Percentiles rank a stretch among this genome's conserved stretches.
Evolutionary conservation across 2,888 invertebrate species (phyloP).

Genomic region (Cataglyphis rosenhaueri): DNA sequence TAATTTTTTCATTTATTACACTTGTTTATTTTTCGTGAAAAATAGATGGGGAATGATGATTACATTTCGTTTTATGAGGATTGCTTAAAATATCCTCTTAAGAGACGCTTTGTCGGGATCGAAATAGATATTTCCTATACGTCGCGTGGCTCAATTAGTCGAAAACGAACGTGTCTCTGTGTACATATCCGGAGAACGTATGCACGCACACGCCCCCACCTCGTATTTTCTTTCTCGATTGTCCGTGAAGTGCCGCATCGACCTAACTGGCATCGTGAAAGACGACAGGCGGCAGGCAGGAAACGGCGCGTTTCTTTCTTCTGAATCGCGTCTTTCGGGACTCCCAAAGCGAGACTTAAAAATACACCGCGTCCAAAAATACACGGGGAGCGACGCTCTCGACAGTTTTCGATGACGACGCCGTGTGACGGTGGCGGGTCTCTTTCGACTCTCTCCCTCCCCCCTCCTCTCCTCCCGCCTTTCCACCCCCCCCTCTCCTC

Average conservation of each 20-base stretch:
- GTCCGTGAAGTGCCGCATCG: constrained; percentile 57
- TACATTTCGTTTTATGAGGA: background rate
- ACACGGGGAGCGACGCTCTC: constrained; percentile 43
- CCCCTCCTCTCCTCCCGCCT: too few species aligned
- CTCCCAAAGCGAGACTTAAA: constrained; percentile 78
- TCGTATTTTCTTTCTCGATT: constrained; percentile 63
- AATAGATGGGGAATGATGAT: background rate
- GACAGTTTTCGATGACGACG: constrained; percentile 54
- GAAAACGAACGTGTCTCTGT: constrained; percentile 34
- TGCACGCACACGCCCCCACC: background rate
- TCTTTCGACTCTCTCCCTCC: background rate
- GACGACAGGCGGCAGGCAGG: constrained; percentile 50
- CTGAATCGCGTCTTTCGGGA: constrained; percentile 68
- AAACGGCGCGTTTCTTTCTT: constrained; percentile 66
- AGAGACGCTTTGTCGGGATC: constrained; percentile 3
- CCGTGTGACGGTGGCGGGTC: constrained; percentile 40
- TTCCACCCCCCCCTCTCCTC: too few species aligned
- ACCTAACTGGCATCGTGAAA: constrained; percentile 34
- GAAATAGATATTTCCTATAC: constrained; percentile 17
- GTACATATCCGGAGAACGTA: constrained; percentile 2
- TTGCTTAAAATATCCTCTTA: constrained; percentile 14
- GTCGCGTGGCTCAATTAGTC: constrained; percentile 65
- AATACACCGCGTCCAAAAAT: constrained; percentile 79
- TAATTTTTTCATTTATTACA: background rate
- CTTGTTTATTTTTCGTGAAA: background rate